Conservation (phyloP, 2,113 vertebrate genomes). For the Ophiodon elongatus region DNA sequence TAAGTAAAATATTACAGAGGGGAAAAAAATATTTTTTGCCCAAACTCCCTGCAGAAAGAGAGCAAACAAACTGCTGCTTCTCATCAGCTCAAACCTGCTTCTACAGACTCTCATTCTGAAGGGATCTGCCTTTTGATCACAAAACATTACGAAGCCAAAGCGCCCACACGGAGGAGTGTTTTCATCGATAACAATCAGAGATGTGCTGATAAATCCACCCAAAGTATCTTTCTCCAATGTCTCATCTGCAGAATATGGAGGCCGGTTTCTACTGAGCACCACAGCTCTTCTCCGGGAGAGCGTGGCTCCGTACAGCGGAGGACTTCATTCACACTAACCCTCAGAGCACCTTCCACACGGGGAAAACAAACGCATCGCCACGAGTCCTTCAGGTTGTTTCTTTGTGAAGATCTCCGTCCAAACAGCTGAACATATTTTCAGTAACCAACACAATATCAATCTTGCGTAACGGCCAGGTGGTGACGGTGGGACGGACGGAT, state of each 20-base stretch:
- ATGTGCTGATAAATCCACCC: background rate
- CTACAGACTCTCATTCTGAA: no score
- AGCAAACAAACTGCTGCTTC: background rate
- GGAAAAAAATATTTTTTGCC: no score
- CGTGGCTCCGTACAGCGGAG: no score
- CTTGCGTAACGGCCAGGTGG: background rate
- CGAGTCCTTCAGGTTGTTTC: no score
- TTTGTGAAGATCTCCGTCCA: background rate
- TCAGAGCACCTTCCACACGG: no score
- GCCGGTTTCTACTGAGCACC: background rate
- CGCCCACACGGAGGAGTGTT: background rate
- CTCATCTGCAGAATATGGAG: background rate
- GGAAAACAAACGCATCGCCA: no score
- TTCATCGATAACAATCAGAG: constrained; percentile 9
- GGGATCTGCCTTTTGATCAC: constrained; percentile 26
- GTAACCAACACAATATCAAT: background rate
- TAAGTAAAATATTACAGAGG: no score
- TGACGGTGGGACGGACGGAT: no score
- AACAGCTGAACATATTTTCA: background rate
- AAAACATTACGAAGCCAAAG: constrained; percentile 7
- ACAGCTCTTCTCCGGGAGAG: background rate
- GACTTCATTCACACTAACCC: background rate
- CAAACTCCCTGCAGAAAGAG: background rate
- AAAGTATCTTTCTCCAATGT: background rate
- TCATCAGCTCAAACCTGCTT: constrained; percentile 9